Base-by-base conservation (phyloP, 2,113 vertebrate species). In the Anas platyrhynchos region DNA sequence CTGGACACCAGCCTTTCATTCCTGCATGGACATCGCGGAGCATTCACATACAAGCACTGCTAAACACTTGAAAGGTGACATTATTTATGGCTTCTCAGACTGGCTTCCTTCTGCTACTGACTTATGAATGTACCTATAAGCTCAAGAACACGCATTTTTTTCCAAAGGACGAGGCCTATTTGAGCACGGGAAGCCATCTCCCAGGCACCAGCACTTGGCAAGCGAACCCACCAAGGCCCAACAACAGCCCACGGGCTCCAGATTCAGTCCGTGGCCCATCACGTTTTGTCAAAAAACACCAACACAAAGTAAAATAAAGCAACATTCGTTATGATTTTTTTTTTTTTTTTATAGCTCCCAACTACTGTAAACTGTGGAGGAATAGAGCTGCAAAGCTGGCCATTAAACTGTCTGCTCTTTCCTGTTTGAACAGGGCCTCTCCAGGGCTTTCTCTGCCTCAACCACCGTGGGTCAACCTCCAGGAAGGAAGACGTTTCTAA, bases 401-500 rank as follows among this genome's bases (percentile, higher is more conserved):
- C 97, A 98, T 98, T 98, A 98, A 98, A 97, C 97, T 98, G 98
- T 98, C 98, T 98, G 89, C 94, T 97, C 96, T 93, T 98, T 98
- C 98, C 98, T 98, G 98, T 98, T 97, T 98, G 97, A 98, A 98
- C 97, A 98, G 97, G 95, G 97, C 95, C 97, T 97, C 98, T 98
- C 97, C 97, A 96, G 98, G 98, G 97, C 89, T 78, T 81, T 62
- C 86, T 94, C 92, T 94, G 96, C 97, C 96, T 97, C 96, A 95
- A 84, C 91, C 95, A 97, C 93, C 92, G 7, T 83, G 95, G 97
- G 93, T 98, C 97, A 97, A 96, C 95, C 96, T 98, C 96, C 97
- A 98, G 98, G 98, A 98, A 98, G 98, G 97, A 98, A 98, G 98
- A 98, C 90, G 96, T 98, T 98, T 97, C 98, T 98, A 98, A 61